Evolutionary conservation across 2,113 vertebrate species (phyloP), one percentile per base, ranked within the genome.

Genomic region (Carollia perspicillata): DNA sequence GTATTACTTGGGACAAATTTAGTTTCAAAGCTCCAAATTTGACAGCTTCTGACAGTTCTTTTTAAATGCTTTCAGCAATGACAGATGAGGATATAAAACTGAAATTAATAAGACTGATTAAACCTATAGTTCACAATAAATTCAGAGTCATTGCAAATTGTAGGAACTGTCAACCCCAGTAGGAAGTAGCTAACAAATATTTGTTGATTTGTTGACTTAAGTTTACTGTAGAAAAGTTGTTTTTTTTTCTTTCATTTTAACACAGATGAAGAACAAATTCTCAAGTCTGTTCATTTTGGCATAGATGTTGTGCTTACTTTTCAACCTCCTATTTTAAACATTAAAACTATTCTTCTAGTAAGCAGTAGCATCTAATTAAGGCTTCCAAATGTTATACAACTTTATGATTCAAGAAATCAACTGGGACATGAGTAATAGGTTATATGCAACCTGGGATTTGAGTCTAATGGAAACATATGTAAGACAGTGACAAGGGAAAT

Each of bases 391-490:
- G 30, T 92, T 93, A 72, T 71, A 93, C 44, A 75, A 55, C 37
- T 96, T 95, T 92, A 92, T 92, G 90, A 94, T 95, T 97, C 66
- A 95, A 93, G 84, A 97, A 97, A 84, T 96, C 96, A 95, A 92
- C 92, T 86, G 68, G 63, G 90, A 69, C 66, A 90, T 95, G 84
- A 95, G 42, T 95, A 96, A 98, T 92, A 95, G 33, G 42, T 89
- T 96, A 85, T 90, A 71, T 60, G 30, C 77, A 95, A 88, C 80
- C 88, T 95, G 95, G 81, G 80, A 97, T 88, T 96, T 89, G 79
- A 63, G 47, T 75, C 47, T 97, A 90, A 95, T 94, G 84, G 92
- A 94, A 97, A 88, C 97, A 95, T 95, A 93, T 91, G 94, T 95
- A 97, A 96, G 90, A 69, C 37, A 37, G 72, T 65, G 81, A 71